Conservation (phyloP, 2,888 invertebrate species). For the Rhamnusium bicolor region DNA sequence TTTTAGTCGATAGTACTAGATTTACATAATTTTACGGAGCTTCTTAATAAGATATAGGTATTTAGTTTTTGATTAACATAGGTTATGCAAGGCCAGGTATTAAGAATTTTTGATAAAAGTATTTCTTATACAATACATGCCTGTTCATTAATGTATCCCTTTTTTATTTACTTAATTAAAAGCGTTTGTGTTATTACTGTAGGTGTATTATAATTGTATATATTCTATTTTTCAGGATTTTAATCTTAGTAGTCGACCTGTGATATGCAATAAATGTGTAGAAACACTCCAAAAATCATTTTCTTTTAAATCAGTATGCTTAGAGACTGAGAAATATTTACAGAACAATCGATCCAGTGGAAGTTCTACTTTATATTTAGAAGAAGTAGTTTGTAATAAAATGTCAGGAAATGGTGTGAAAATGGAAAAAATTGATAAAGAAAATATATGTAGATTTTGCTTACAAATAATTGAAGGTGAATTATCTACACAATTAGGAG, state of each 20-base stretch:
- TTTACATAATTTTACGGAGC: not conserved
- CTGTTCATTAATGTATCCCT: not conserved
- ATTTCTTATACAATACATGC: too few species aligned
- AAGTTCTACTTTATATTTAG: not conserved
- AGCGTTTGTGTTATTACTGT: not conserved
- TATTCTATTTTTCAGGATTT: conserved; percentile 5
- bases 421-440: not conserved
- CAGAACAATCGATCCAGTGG: not conserved
- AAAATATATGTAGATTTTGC: conserved; percentile 15
- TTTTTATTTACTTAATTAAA: not conserved
- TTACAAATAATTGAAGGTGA: conserved; percentile 4
- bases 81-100: too few species aligned
- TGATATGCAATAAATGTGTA: conserved; percentile 6
- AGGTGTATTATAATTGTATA: not conserved
- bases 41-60: not conserved
- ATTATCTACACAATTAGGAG: not conserved
- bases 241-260: not conserved
- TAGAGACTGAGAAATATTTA: conserved; percentile 3
- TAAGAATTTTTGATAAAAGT: too few species aligned
- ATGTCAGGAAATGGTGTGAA: not conserved
- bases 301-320: conserved; percentile 10
- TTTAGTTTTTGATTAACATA: not conserved
- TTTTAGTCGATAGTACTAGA: too few species aligned
- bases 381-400: conserved; percentile 3
- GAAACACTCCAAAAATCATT: conserved; percentile 1